A percentile compares a stretch with the other conserved stretches of the same genome.
Conservation (phyloP, 1,140 invertebrate species). For the Trichonephila inaurata region DNA sequence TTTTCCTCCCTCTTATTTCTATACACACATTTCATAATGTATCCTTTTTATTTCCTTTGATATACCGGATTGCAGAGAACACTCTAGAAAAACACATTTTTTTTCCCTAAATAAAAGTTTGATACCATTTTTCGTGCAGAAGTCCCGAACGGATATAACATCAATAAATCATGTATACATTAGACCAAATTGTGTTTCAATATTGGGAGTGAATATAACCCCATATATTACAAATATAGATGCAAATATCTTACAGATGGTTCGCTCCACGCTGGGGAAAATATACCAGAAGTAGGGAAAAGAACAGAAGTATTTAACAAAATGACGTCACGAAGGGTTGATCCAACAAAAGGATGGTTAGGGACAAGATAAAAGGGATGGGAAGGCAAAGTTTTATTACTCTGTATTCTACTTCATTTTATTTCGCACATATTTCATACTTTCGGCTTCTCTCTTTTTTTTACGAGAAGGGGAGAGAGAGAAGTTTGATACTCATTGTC, state of each 20-base stretch:
- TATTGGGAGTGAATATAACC: neutral
- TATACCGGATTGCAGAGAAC: too few species aligned
- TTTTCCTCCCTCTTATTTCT: too few species aligned
- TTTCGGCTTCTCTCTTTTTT: neutral
- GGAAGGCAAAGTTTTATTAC: constrained; percentile 50
- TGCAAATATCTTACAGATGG: neutral
- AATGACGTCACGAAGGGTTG: constrained; percentile 28
- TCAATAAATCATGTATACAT: too few species aligned
- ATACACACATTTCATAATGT: too few species aligned
- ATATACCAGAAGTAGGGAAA: neutral
- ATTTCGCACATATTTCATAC: constrained; percentile 41
- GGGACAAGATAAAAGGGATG: constrained; percentile 37
- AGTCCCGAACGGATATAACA: too few species aligned
- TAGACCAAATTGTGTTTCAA: too few species aligned
- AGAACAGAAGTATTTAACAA: neutral
- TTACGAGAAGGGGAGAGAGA: too few species aligned
- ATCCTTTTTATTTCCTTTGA: too few species aligned
- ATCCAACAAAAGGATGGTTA: constrained; percentile 45
- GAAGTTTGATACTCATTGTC: neutral
- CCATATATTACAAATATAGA: neutral
- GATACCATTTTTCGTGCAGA: too few species aligned
- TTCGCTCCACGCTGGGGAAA: neutral
- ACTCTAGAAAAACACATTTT: too few species aligned
- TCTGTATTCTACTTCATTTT: constrained; percentile 50
- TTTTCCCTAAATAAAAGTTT: too few species aligned